Conservation (phyloP, 2,797 vertebrate genomes). For the Thamnophis elegans region DNA sequence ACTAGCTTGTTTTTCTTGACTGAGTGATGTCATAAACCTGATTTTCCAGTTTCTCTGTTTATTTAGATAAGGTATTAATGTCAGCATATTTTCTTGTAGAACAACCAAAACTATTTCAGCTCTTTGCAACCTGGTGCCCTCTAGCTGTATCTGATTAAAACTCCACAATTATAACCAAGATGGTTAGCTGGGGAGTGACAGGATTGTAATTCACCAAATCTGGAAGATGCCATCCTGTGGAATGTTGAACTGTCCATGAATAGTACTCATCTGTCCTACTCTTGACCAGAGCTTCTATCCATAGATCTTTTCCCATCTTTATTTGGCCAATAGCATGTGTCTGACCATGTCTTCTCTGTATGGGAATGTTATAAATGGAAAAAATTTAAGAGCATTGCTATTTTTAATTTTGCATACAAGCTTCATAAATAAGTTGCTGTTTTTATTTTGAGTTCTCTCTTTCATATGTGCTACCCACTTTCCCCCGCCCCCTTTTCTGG, state of each 20-base stretch:
- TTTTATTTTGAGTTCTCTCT: background rate
- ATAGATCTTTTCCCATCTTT: background rate
- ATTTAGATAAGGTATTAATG: conserved; percentile 13
- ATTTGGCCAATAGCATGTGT: background rate
- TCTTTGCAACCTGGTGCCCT: background rate
- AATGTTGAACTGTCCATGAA: background rate
- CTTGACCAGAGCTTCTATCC: background rate
- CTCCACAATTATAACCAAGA: background rate
- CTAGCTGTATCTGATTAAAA: background rate
- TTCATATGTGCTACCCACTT: background rate
- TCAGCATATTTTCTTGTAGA: background rate
- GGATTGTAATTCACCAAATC: background rate
- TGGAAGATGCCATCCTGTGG: background rate
- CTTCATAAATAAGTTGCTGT: background rate
- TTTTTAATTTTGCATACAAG: background rate
- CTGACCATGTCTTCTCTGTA: background rate
- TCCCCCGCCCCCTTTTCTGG: background rate
- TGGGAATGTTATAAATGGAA: background rate
- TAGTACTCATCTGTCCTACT: background rate
- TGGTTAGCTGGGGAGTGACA: too few relatives aligned
- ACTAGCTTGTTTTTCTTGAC: conserved; percentile 13
- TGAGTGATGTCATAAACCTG: conserved; percentile 8
- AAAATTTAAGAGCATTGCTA: background rate
- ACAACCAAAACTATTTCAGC: background rate
- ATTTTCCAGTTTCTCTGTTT: conserved; percentile 2